Conservation (phyloP, 2,888 invertebrate genomes). For the Pedicia rivosa region DNA sequence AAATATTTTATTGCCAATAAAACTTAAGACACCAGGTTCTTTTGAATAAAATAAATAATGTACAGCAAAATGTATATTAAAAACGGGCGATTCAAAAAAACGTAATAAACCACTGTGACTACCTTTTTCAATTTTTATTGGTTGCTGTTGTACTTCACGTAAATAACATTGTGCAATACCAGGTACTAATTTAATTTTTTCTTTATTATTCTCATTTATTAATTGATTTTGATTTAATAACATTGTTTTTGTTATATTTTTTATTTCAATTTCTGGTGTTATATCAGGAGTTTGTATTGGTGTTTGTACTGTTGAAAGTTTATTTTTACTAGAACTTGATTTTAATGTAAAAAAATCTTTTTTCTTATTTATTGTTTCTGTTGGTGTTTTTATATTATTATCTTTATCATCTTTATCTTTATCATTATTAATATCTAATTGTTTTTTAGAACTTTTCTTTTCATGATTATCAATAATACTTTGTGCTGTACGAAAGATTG, state of each 20-base stretch:
- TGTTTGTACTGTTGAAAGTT: conserved; percentile 20
- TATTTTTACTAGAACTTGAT: conserved; percentile 24
- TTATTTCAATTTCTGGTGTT: conserved; percentile 10
- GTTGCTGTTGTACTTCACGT: conserved; percentile 4
- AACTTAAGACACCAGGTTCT: conserved; percentile 94
- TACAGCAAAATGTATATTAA: conserved; percentile 97
- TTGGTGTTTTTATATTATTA: conserved; percentile 23
- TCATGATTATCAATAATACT: conserved; percentile 32
- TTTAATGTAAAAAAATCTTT: conserved; percentile 27
- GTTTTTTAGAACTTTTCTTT: conserved; percentile 29
- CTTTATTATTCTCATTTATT: conserved; percentile 5
- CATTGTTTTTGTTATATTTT: conserved; percentile 19
- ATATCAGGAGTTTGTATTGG: not conserved
- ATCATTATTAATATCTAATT: no score
- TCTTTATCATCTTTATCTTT: conserved; percentile 3
- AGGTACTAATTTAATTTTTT: conserved; percentile 17
- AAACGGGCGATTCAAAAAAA: conserved; percentile 92
- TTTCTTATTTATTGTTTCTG: conserved; percentile 28
- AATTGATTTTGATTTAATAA: conserved; percentile 25
- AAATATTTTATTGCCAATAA: conserved; percentile 95
- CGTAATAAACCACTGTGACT: conserved; percentile 33
- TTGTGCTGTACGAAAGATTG: conserved; percentile 31
- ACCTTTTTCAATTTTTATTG: conserved; percentile 22
- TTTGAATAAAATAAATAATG: conserved; percentile 96
- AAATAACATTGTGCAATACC: conserved; percentile 30